Conservation (phyloP, 2,113 vertebrate genomes). For the Egretta garzetta region DNA sequence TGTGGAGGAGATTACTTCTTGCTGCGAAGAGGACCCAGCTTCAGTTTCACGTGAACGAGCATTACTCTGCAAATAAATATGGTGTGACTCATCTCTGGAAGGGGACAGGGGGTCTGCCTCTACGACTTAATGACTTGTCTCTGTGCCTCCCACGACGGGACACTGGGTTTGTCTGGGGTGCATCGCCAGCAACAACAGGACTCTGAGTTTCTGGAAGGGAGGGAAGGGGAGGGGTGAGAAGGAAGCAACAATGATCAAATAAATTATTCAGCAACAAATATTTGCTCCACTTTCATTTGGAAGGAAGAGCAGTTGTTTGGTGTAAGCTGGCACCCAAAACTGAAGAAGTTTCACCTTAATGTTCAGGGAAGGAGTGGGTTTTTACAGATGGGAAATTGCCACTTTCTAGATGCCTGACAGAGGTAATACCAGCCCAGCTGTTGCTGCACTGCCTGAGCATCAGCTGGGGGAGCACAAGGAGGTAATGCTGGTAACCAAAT, state of each 20-base stretch:
- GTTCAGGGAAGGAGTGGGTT: not conserved
- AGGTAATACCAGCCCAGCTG: not conserved
- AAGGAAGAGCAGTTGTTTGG: not conserved
- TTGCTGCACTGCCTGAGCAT: not conserved
- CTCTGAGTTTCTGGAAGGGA: not conserved
- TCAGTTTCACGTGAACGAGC: not conserved
- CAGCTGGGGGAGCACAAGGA: not conserved
- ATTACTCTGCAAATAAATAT: not conserved
- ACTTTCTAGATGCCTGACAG: not conserved
- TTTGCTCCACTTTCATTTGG: not conserved
- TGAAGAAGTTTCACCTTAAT: not conserved
- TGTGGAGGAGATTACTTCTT: not conserved
- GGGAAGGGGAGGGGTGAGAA: not conserved
- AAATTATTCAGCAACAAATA: not conserved
- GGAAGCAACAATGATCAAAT: not conserved
- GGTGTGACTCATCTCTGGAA: not conserved
- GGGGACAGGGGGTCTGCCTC: not conserved
- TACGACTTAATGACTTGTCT: rapidly evolving
- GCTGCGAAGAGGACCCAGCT: not conserved
- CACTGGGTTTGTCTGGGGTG: too few relatives aligned
- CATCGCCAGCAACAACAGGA: rapidly evolving
- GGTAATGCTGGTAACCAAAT: not conserved
- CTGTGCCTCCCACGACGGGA: not conserved
- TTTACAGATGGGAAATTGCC: not conserved
- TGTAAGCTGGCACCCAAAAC: not conserved